Evolutionary conservation across 2,113 vertebrate species (phyloP), one percentile per base, ranked within the genome.

Genomic region (Dipodomys ordii): DNA sequence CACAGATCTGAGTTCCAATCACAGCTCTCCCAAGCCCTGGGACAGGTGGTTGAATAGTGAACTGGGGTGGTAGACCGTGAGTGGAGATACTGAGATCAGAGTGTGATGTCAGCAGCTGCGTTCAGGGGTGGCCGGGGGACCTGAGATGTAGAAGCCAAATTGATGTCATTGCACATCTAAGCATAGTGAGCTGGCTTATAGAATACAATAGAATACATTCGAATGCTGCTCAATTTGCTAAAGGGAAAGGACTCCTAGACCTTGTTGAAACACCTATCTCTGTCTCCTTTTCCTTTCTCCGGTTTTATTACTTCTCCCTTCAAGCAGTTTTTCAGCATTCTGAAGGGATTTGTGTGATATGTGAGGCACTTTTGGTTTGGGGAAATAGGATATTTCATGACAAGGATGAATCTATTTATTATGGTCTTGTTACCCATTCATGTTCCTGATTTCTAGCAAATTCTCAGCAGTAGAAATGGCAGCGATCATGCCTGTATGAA

Each of bases 201-300:
- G 39, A 39, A 39, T 39, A 39, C 39, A 39, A 39, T 39, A 39
- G 39, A 39, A 39, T 6, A 39, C 39, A 39, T 39, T 39, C 39
- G 39, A 39, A 39, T 39, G 39, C 39, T 39, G 39, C 39, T 39
- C 4, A 83, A 92, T 25, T 90, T 88, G 90, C 83, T 77, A 79
- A 90, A 97, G 23, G 78, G 82, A 71, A 93, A 53, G 44, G 10
- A 67, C 77, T 85, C 35, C 30, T 93, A n/a, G 19, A 74, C 87
- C n/a, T 76, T 84, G 13, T 83, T 57, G 9, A 69, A 62, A 6
- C 3, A 8, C 20, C 57, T 44, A 16, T 13, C 39, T 83, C 53
- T 39, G 30, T 23, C 22, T 27, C 27, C 20, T 25, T 25, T 46
- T n/a, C 25, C 25, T 32, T 76, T 30, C 6, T 71, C 15, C 19